Percentiles rank a stretch among this genome's conserved stretches.
phyloP scores from a whole-genome alignment of 2,797 vertebrate genomes.

The Calcarius lapponicus region DNA sequence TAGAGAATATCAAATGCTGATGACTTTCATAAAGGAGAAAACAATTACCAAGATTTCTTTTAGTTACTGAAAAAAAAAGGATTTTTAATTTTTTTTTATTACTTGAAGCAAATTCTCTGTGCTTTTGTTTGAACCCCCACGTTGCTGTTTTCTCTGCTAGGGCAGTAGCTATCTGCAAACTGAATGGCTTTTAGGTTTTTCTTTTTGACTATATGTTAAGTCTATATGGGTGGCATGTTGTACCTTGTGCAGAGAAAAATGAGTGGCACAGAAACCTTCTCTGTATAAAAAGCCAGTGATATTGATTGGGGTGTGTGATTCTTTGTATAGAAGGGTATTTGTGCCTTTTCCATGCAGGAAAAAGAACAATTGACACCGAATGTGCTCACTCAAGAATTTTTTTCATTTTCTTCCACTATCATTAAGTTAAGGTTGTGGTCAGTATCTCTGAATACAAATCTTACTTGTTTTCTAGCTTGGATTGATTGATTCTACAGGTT shows the following conservation, averaged over 20 bases:
- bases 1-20: background rate
- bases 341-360: background rate
- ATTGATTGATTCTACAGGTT: constrained; percentile 39
- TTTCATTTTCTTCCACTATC: background rate
- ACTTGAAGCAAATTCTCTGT: background rate
- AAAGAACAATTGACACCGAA: background rate
- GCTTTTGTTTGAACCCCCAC: background rate
- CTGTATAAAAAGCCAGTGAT: background rate
- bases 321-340: background rate
- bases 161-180: background rate
- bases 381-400: background rate
- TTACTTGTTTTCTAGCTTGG: background rate
- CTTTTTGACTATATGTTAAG: background rate
- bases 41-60: background rate
- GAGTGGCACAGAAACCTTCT: background rate
- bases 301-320: background rate
- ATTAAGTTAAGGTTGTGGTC: background rate
- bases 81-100: background rate
- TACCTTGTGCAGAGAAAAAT: background rate
- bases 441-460: constrained; percentile 31
- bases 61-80: background rate
- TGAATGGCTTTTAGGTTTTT: background rate
- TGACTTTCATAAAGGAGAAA: background rate
- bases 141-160: background rate
- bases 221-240: background rate